Conservation (phyloP, 2,113 vertebrate genomes). For the Myotis lucifugus region DNA sequence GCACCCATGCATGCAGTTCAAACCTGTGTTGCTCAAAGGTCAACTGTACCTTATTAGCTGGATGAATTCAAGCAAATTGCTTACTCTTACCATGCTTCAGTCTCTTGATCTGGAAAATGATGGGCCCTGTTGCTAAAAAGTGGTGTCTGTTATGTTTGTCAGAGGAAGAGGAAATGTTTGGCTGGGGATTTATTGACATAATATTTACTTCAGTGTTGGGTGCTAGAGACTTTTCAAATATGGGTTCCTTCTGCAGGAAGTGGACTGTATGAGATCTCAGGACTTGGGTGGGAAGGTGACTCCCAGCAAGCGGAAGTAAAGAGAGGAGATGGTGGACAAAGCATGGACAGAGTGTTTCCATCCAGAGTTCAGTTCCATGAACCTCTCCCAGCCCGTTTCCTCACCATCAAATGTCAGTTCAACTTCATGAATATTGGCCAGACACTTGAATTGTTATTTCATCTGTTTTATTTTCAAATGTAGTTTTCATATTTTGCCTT, state of each 20-base stretch:
- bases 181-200: not conserved
- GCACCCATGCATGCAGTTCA: not conserved
- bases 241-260: not conserved
- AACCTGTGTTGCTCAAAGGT: not conserved
- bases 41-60: not conserved
- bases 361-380: not conserved
- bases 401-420: not conserved
- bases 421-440: not conserved
- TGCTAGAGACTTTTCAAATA: constrained; percentile 5
- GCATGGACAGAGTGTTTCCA: not conserved
- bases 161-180: not conserved
- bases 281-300: not conserved
- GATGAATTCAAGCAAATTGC: not conserved
- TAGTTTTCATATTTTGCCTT: not conserved
- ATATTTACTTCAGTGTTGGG: constrained; percentile 10
- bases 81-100: not conserved
- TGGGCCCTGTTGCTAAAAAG: not conserved
- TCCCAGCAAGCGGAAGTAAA: not conserved
- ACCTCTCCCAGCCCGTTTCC: not conserved
- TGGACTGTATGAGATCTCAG: not conserved
- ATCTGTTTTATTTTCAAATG: constrained; percentile 36
- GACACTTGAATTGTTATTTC: not conserved
- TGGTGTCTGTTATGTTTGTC: not conserved
- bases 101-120: not conserved
- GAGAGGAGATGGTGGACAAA: not conserved